A percentile compares a stretch with the other conserved stretches of the same genome.
phyloP scores from a whole-genome alignment of 2,113 vertebrate species.

The Oryzias curvinotus region DNA sequence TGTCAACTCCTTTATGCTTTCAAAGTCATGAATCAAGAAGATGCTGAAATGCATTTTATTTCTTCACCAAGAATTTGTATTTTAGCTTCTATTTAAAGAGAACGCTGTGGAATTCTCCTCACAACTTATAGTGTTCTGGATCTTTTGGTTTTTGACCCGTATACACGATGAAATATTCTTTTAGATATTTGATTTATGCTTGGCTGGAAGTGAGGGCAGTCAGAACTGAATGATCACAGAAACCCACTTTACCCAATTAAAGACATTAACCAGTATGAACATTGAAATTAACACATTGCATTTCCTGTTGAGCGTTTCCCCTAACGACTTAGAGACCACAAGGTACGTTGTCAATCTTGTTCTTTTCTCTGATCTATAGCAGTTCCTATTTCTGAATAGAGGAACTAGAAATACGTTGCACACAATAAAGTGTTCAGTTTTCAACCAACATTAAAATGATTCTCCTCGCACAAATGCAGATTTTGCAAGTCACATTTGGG shows the following conservation, averaged over 20 bases:
- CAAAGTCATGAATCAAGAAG: constrained; percentile 2
- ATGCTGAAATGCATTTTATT: not conserved
- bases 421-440: not conserved
- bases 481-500: not conserved
- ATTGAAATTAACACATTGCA: constrained; percentile 31
- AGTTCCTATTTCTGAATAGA: constrained; percentile 57
- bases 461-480: not conserved
- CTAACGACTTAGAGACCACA: constrained; percentile 7
- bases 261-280: constrained; percentile 6
- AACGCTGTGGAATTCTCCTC: not conserved
- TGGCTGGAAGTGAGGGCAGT: not conserved
- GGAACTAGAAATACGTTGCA: constrained; percentile 39
- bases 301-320: constrained; percentile 61
- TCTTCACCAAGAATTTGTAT: not conserved
- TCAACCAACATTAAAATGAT: not conserved
- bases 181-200: too few species aligned
- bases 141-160: too few species aligned
- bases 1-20: not conserved
- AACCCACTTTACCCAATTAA: not conserved
- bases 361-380: constrained; percentile 21
- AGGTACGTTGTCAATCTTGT: constrained; percentile 7
- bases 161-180: too few species aligned
- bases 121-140: not conserved
- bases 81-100: too few species aligned
- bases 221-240: not conserved